phyloP scores from a whole-genome alignment of 2,888 invertebrate species.

The Cephus nigrinus region DNA sequence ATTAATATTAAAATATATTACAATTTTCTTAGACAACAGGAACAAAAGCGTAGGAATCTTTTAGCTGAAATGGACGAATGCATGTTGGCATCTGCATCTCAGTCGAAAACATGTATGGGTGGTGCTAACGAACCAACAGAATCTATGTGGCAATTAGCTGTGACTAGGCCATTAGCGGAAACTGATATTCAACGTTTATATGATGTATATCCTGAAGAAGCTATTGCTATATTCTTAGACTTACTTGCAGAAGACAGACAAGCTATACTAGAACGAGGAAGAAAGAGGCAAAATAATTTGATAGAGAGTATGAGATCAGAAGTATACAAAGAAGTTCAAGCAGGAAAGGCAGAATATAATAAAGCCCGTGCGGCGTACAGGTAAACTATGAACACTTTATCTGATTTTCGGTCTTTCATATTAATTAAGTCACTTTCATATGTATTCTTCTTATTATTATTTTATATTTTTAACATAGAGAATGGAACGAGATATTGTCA shows the following conservation, averaged over 20 bases:
- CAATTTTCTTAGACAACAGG: slow-evolving; percentile 31
- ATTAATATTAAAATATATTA: background rate
- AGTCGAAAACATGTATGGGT: slow-evolving; percentile 27
- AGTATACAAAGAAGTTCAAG: slow-evolving; percentile 37
- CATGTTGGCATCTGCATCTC: slow-evolving; percentile 23
- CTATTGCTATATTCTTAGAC: slow-evolving; percentile 33
- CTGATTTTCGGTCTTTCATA: background rate
- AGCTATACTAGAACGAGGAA: slow-evolving; percentile 33
- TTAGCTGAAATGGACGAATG: slow-evolving; percentile 38
- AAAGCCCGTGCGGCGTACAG: slow-evolving; percentile 39
- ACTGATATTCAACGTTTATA: slow-evolving; percentile 28
- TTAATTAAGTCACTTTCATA: background rate
- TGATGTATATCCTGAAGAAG: slow-evolving; percentile 32
- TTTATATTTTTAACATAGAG: slow-evolving; percentile 19
- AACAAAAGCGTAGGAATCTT: slow-evolving; percentile 34
- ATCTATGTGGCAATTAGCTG: slow-evolving; percentile 41
- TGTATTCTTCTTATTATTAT: background rate
- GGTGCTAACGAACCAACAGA: slow-evolving; percentile 30
- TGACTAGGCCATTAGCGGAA: slow-evolving; percentile 34
- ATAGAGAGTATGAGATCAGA: slow-evolving; percentile 35
- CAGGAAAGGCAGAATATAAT: slow-evolving; percentile 36
- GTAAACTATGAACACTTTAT: slow-evolving; percentile 15
- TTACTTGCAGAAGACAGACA: slow-evolving; percentile 36
- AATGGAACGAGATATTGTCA: slow-evolving; percentile 41
- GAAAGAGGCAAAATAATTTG: slow-evolving; percentile 30